Evolutionary conservation across 2,113 vertebrate genomes (phyloP).

Genomic region (Cynocephalus volans): DNA sequence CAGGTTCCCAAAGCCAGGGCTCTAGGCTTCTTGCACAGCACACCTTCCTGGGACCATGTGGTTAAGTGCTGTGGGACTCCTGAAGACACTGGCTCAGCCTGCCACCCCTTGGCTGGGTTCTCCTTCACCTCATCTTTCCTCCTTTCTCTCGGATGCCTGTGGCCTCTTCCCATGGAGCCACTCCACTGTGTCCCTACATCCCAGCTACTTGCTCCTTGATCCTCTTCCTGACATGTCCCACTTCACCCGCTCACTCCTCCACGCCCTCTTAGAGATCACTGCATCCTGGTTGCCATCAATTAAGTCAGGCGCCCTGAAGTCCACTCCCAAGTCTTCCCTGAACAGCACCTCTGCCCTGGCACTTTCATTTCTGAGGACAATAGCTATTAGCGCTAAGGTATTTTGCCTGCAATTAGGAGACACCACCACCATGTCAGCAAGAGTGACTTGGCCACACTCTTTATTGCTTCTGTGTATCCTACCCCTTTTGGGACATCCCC

Average conservation of each 20-base stretch:
- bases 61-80: neutral
- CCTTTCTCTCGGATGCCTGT: neutral
- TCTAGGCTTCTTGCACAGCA: neutral
- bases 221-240: neutral
- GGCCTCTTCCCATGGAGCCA: neutral
- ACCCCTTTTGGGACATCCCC: neutral
- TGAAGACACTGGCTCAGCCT: neutral
- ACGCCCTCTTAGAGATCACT: neutral
- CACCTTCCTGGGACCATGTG: neutral
- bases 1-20: neutral
- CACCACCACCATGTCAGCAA: neutral
- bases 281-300: neutral
- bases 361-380: neutral
- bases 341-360: no score
- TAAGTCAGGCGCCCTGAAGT: neutral
- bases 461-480: neutral
- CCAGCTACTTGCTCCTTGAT: neutral
- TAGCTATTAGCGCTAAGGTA: no score
- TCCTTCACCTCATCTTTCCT: neutral
- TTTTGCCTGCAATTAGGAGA: neutral
- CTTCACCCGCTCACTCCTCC: neutral
- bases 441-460: neutral
- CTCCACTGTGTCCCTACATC: neutral
- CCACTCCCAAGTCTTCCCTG: neutral
- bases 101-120: no score